Percentiles rank a stretch among this genome's conserved stretches.
phyloP scores from a whole-genome alignment of 2,113 vertebrate genomes.

The Grantiella picta region DNA sequence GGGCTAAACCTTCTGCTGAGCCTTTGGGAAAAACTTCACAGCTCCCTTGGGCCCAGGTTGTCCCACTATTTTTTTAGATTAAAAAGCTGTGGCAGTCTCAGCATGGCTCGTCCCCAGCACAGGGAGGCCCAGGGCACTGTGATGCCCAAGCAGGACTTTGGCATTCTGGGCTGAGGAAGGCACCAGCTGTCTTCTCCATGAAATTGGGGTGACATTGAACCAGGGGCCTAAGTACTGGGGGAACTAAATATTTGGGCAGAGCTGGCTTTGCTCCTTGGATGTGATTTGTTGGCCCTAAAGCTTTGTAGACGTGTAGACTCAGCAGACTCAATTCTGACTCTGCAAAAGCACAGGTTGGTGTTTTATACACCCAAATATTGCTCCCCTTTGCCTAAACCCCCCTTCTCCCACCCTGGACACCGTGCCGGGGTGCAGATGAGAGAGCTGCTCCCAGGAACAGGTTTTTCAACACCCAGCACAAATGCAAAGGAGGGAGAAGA shows the following conservation, averaged over 20 bases:
- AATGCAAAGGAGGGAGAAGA: slow-evolving; percentile 18
- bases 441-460: not conserved
- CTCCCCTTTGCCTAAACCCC: not conserved
- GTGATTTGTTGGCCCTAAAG: not conserved
- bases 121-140: fast-evolving
- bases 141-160: fast-evolving
- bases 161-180: fast-evolving
- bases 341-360: not conserved
- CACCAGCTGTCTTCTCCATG: not conserved
- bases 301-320: not conserved
- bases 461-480: not conserved
- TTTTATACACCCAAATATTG: not conserved
- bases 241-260: not conserved
- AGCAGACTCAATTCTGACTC: not conserved
- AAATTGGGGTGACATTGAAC: fast-evolving
- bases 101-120: not conserved
- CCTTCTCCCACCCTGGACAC: not conserved
- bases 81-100: not conserved
- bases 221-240: not conserved
- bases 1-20: not conserved
- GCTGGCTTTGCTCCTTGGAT: not conserved
- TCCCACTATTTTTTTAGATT: not conserved
- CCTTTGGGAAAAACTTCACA: not conserved
- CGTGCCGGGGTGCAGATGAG: not conserved
- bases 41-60: not conserved